These are phyloP conservation scores for Diaphora mendica DNA, from an alignment of 2,888 invertebrate species.

Conservation along the genomic window DNA sequence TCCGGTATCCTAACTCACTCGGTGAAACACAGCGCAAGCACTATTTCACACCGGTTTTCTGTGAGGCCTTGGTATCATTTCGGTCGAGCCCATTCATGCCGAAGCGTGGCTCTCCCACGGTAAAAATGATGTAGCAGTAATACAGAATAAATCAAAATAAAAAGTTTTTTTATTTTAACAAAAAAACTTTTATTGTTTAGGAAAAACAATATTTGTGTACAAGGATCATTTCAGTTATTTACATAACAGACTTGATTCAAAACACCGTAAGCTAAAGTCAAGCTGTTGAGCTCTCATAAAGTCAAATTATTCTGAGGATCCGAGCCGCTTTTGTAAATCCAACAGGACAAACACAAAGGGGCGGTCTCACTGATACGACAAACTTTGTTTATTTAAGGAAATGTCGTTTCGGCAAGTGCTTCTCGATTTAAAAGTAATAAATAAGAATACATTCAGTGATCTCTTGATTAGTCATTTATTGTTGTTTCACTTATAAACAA, in stretches of 20 bases:
- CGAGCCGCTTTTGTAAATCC: conserved; percentile 31
- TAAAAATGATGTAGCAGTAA: too few species aligned
- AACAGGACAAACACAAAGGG: conserved; percentile 31
- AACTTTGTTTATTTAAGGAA: conserved; percentile 5
- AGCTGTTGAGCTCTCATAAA: conserved; percentile 39
- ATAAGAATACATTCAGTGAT: background rate
- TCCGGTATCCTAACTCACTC: too few species aligned
- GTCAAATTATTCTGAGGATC: conserved; percentile 48
- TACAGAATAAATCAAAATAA: too few species aligned
- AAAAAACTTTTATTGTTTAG: background rate
- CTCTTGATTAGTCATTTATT: background rate
- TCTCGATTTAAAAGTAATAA: background rate
- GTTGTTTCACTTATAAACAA: background rate
- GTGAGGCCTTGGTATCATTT: too few species aligned
- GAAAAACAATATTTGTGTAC: background rate
- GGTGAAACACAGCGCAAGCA: too few species aligned
- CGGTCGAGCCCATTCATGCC: too few species aligned
- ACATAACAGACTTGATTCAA: conserved; percentile 11
- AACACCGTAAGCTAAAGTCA: conserved; percentile 27
- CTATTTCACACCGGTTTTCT: too few species aligned
- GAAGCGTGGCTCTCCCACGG: too few species aligned
- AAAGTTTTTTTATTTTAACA: too few species aligned
- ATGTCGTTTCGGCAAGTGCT: background rate
- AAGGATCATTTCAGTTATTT: background rate
- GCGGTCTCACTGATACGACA: conserved; percentile 6